These are phyloP conservation scores for Drosophila monieri DNA, from an alignment of 2,888 invertebrate species.

Conservation along the genomic window DNA sequence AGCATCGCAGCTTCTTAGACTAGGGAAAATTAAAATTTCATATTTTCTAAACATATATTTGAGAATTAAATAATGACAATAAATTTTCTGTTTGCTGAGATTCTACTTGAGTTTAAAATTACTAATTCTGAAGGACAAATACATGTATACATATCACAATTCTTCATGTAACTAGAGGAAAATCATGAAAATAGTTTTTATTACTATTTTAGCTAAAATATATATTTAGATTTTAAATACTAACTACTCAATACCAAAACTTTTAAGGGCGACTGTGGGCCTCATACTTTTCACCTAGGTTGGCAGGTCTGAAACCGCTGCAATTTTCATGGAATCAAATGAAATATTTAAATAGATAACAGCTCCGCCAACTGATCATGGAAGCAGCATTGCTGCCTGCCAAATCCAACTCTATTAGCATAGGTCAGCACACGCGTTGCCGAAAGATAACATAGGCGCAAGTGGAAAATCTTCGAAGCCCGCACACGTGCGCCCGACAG, in stretches of 20 bases:
- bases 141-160: no score
- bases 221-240: not conserved
- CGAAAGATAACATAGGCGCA: constrained; percentile 50
- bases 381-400: constrained; percentile 34
- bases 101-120: no score
- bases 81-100: no score
- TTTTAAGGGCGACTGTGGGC: not conserved
- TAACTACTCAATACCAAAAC: not conserved
- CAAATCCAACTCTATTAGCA: constrained; percentile 34
- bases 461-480: constrained; percentile 11
- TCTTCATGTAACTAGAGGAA: no score
- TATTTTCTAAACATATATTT: no score
- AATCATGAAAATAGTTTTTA: no score
- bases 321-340: constrained; percentile 16
- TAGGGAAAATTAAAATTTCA: no score
- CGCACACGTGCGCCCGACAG: constrained; percentile 55
- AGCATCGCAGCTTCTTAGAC: no score
- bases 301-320: constrained; percentile 12
- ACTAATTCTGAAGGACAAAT: no score
- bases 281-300: not conserved
- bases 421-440: constrained; percentile 37
- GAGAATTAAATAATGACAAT: no score
- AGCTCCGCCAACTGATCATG: constrained; percentile 34
- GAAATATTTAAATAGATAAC: constrained; percentile 35
- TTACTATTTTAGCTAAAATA: not conserved